These are phyloP conservation scores for Cryptus armator DNA, from an alignment of 2,888 invertebrate species.

Conservation along the genomic window DNA sequence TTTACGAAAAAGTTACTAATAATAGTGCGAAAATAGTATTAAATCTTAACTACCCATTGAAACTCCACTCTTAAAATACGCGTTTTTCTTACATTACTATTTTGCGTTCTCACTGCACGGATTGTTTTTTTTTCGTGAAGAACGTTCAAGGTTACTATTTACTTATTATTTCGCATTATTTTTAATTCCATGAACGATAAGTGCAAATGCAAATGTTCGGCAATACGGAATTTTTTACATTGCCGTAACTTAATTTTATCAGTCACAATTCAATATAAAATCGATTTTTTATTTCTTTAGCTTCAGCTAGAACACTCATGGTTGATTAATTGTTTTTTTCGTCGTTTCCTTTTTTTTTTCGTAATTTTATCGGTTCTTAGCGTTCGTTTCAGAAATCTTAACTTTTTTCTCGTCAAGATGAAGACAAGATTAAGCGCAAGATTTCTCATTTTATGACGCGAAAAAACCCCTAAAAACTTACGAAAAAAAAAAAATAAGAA, in stretches of 20 bases:
- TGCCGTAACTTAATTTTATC: slow-evolving; percentile 50
- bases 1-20: neutral
- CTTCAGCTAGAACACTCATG: neutral
- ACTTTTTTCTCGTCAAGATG: neutral
- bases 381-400: neutral
- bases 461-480: too few species aligned
- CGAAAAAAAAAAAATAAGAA: too few species aligned
- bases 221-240: slow-evolving; percentile 56
- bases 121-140: neutral
- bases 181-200: slow-evolving; percentile 2
- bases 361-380: neutral
- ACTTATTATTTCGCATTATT: neutral
- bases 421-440: too few species aligned
- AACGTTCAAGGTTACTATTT: neutral
- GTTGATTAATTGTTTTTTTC: neutral
- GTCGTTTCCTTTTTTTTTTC: neutral
- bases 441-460: too few species aligned
- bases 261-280: slow-evolving; percentile 67
- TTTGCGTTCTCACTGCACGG: neutral
- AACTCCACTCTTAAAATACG: neutral
- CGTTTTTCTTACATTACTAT: neutral
- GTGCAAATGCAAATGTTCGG: slow-evolving; percentile 2
- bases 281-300: slow-evolving; percentile 26
- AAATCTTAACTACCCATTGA: neutral
- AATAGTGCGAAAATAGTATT: neutral